These are phyloP conservation scores for Uloborus plumipes DNA, from an alignment of 2,888 invertebrate genomes.

Conservation along the genomic window DNA sequence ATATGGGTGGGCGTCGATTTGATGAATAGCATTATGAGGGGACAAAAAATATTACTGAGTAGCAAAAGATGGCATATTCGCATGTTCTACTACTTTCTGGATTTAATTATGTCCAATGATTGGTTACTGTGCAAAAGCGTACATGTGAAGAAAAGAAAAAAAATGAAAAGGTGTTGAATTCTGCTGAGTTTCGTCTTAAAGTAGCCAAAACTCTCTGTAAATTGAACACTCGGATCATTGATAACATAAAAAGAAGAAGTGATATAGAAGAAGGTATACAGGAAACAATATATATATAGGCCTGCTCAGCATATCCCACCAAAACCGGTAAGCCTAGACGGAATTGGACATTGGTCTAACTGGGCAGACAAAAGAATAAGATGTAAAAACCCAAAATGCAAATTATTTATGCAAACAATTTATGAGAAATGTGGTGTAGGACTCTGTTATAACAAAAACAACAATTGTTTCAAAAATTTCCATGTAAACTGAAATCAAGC, in stretches of 20 bases:
- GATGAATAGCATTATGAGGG: neutral
- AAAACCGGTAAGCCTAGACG: too few relatives aligned
- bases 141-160: neutral
- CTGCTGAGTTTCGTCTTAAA: neutral
- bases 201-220: too few relatives aligned
- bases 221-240: neutral
- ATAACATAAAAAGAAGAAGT: neutral
- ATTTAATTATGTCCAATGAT: slow-evolving; percentile 50
- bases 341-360: too few relatives aligned
- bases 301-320: slow-evolving; percentile 1
- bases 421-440: too few relatives aligned
- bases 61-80: slow-evolving; percentile 61
- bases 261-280: neutral
- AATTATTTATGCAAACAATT: neutral
- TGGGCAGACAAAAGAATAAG: neutral
- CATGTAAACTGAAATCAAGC: too few relatives aligned
- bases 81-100: slow-evolving; percentile 56
- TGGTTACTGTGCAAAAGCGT: slow-evolving; percentile 53
- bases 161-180: neutral
- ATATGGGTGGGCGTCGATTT: slow-evolving; percentile 9
- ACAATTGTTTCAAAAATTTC: too few relatives aligned
- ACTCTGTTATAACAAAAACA: too few relatives aligned
- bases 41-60: slow-evolving; percentile 2
- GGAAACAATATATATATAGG: neutral
- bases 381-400: slow-evolving; percentile 5